Evolutionary conservation across 2,797 vertebrate species (phyloP).

Genomic region (Anolis apletophallus): DNA sequence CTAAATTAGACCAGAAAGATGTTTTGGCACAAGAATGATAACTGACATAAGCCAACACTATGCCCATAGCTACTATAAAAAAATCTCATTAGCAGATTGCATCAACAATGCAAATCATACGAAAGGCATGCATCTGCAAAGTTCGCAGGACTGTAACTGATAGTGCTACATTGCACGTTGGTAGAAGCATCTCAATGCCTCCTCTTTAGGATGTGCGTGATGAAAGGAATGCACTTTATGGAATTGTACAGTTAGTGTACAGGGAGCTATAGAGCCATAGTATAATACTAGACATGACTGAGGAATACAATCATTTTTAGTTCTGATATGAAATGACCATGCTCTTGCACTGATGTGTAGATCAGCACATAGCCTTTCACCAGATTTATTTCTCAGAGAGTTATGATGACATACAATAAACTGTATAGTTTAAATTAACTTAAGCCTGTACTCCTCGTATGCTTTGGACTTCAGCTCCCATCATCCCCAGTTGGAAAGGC

Average conservation of each 20-base stretch:
- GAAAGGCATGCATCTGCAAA: neutral
- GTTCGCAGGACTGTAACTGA: constrained; percentile 8
- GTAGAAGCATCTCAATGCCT: neutral
- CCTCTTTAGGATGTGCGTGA: constrained; percentile 26
- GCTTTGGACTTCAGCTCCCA: neutral
- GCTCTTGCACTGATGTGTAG: neutral
- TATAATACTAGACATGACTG: neutral
- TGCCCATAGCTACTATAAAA: constrained; percentile 12
- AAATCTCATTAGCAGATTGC: constrained; percentile 11
- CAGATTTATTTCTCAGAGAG: neutral
- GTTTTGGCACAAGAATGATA: constrained; percentile 20
- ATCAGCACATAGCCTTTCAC: neutral
- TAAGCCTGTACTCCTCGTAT: neutral
- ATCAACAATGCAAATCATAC: constrained; percentile 13
- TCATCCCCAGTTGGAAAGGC: neutral
- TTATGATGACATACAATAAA: neutral
- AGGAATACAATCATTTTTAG: neutral
- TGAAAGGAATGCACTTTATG: constrained; percentile 23
- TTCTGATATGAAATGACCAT: neutral
- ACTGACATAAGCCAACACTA: neutral
- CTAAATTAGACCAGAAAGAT: constrained; percentile 50
- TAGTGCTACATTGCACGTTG: fast-evolving
- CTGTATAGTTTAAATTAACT: neutral
- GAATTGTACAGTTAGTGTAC: neutral
- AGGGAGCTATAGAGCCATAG: neutral